These are phyloP conservation scores for Eilema sororculum DNA, from an alignment of 2,888 invertebrate species.

Conservation along the genomic window DNA sequence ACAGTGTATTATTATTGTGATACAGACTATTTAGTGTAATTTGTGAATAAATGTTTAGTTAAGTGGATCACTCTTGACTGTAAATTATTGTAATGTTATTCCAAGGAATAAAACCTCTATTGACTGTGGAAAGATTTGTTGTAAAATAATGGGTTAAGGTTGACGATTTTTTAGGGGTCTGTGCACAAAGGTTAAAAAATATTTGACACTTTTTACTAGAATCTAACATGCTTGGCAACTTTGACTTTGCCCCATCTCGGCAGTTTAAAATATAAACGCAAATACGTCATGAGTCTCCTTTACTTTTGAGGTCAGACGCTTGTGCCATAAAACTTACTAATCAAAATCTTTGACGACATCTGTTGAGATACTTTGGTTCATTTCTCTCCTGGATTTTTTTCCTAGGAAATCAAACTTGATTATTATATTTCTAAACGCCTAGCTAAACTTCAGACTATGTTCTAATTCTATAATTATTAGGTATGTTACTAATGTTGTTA, in stretches of 20 bases:
- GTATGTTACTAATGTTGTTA: neutral
- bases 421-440: neutral
- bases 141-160: neutral
- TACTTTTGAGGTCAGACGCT: no score
- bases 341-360: neutral
- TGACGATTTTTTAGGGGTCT: no score
- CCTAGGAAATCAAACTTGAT: neutral
- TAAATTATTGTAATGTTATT: constrained; percentile 39
- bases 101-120: constrained; percentile 29
- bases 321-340: constrained; percentile 4
- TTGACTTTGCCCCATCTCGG: neutral
- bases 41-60: constrained; percentile 76
- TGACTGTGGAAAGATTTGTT: constrained; percentile 17
- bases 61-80: constrained; percentile 62
- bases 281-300: no score
- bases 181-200: no score
- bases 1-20: constrained; percentile 62
- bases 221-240: no score
- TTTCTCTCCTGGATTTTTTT: neutral
- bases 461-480: neutral
- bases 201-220: no score
- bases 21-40: constrained; percentile 64
- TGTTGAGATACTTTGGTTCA: neutral
- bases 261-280: neutral
- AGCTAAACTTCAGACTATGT: neutral